These are phyloP conservation scores for Chlamydotis undulata DNA, from an alignment of 2,113 vertebrate species.

Conservation along the genomic window DNA sequence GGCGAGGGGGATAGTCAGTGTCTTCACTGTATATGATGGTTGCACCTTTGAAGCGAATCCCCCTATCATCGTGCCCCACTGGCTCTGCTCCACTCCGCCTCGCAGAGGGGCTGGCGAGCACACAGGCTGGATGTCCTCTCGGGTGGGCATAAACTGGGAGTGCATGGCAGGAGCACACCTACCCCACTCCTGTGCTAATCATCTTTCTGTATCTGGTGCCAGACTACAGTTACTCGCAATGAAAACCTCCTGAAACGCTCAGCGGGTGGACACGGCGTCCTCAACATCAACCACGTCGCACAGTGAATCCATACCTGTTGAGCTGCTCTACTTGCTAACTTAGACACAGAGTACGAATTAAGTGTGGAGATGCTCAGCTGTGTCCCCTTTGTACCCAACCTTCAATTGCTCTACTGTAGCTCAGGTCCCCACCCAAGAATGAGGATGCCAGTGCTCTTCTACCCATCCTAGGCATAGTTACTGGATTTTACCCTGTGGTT, in stretches of 20 bases:
- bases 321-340: background rate
- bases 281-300: background rate
- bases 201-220: background rate
- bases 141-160: background rate
- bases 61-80: background rate
- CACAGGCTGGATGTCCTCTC: background rate
- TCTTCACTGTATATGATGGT: background rate
- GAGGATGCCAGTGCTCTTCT: background rate
- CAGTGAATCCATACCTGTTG: accelerated
- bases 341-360: background rate
- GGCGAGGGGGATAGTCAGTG: accelerated
- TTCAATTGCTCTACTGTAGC: background rate
- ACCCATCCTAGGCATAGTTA: accelerated
- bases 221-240: background rate
- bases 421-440: background rate
- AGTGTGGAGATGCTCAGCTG: background rate
- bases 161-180: background rate
- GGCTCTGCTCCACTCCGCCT: too few relatives aligned
- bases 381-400: background rate
- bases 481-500: background rate
- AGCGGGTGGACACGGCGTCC: accelerated
- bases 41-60: accelerated
- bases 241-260: background rate
- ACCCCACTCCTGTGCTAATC: background rate
- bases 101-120: accelerated